phyloP scores from a whole-genome alignment of 2,113 vertebrate species.

The Cyphomyrus plagiostoma region DNA sequence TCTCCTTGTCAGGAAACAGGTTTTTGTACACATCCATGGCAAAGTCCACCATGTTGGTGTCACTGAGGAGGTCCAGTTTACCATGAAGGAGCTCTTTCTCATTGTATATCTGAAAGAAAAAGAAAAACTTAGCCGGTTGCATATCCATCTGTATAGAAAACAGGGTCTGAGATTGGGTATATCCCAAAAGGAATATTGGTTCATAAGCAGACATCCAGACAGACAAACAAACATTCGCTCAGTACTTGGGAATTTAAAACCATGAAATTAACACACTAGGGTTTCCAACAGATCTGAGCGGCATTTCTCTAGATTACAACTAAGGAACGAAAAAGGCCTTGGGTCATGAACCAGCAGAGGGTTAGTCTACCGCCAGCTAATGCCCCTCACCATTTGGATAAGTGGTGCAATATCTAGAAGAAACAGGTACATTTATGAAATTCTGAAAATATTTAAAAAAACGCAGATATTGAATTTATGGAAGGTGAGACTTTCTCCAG shows the following conservation, averaged over 20 bases:
- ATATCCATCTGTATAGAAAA: not conserved
- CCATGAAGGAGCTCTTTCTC: slow-evolving; percentile 90
- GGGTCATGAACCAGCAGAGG: not conserved
- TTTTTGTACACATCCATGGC: slow-evolving; percentile 98
- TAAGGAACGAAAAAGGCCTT: not conserved
- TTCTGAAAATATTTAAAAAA: not conserved
- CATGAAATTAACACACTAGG: not conserved
- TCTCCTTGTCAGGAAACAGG: slow-evolving; percentile 79
- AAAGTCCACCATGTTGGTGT: slow-evolving; percentile 98
- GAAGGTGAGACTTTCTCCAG: not conserved
- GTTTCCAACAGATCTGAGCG: not conserved
- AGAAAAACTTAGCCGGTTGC: not conserved
- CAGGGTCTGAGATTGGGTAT: not conserved
- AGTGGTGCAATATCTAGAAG: not conserved
- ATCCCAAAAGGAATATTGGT: not conserved
- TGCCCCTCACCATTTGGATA: not conserved
- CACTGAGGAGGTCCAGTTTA: slow-evolving; percentile 92
- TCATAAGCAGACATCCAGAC: not conserved
- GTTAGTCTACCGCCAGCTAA: not conserved
- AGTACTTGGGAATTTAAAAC: not conserved
- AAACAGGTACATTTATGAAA: not conserved
- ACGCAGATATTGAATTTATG: not conserved
- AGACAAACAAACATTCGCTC: not conserved
- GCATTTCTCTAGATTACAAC: not conserved
- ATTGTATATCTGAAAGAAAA: slow-evolving; percentile 79